Evolutionary conservation across 2,797 vertebrate genomes (phyloP).

Genomic region (Pantherophis vulpinus): DNA sequence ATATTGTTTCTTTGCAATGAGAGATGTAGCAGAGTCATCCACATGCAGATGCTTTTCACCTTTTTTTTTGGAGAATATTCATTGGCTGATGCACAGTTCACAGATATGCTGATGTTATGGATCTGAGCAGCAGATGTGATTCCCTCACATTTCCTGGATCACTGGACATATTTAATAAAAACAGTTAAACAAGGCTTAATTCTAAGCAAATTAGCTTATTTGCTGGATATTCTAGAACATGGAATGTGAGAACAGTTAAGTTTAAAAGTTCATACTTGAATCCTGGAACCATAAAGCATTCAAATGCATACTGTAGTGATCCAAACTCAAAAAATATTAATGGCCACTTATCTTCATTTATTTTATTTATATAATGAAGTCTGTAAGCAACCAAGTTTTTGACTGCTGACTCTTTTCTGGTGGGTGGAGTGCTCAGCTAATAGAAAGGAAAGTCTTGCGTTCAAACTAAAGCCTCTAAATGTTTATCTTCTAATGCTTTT

Average conservation of each 20-base stretch:
- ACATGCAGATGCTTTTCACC: not conserved
- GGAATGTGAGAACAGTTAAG: not conserved
- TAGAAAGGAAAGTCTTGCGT: not conserved
- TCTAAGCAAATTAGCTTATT: not conserved
- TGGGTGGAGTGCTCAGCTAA: not conserved
- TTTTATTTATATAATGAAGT: not conserved
- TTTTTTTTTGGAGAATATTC: not conserved
- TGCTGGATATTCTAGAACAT: not conserved
- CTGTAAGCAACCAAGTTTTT: not conserved
- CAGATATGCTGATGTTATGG: not conserved
- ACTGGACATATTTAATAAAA: not conserved
- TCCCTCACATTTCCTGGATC: not conserved
- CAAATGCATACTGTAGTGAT: not conserved
- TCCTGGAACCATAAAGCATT: not conserved
- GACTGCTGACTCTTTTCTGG: not conserved
- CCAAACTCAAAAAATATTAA: not conserved
- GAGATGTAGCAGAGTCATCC: not conserved
- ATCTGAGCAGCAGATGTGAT: not conserved
- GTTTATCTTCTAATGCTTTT: not conserved
- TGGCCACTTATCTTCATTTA: not conserved
- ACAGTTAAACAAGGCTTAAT: not conserved
- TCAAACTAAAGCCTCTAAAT: not conserved
- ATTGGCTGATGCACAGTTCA: not conserved
- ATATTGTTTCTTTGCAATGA: not conserved
- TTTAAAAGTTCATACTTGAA: not conserved